Percentiles rank a stretch among this genome's conserved stretches.
Evolutionary conservation across 2,113 vertebrate species (phyloP).

Genomic region (Hyperoodon ampullatus): DNA sequence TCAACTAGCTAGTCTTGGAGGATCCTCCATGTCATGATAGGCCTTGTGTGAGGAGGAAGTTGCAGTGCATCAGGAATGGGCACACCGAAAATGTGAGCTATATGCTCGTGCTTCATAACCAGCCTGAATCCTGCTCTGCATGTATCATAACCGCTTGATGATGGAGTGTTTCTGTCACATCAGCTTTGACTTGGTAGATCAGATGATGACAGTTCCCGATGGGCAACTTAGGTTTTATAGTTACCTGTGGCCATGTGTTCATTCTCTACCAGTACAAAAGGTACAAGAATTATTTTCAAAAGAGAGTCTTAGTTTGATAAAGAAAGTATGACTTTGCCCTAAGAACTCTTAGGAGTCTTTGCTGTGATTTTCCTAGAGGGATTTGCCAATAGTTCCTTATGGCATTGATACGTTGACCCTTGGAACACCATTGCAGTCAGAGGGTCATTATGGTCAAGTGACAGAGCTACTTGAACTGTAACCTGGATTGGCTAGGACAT

Average conservation of each 20-base stretch:
- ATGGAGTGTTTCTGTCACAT: not conserved
- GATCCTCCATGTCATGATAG: not conserved
- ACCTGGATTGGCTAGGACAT: not conserved
- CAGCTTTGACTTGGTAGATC: not conserved
- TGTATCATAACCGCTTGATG: not conserved
- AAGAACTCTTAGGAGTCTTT: not conserved
- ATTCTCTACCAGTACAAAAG: not conserved
- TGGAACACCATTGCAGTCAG: not conserved
- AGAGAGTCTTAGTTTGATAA: not conserved
- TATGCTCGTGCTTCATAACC: not conserved
- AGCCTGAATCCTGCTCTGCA: not conserved
- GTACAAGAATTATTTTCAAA: not conserved
- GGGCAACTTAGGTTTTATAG: not conserved
- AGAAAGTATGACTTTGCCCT: not conserved
- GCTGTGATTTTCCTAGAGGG: not conserved
- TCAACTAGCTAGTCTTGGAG: not conserved
- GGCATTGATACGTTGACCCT: not conserved
- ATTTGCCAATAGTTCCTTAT: not conserved
- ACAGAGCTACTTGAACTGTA: not conserved
- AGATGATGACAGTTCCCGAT: not conserved
- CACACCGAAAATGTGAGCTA: not conserved
- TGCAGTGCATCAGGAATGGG: not conserved
- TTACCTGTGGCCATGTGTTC: not conserved
- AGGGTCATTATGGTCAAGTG: not conserved
- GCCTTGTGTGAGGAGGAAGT: not conserved